Evolutionary conservation across 2,113 vertebrate species (phyloP), one percentile per base, ranked within the genome.

Genomic region (Nannobrachium achirus): DNA sequence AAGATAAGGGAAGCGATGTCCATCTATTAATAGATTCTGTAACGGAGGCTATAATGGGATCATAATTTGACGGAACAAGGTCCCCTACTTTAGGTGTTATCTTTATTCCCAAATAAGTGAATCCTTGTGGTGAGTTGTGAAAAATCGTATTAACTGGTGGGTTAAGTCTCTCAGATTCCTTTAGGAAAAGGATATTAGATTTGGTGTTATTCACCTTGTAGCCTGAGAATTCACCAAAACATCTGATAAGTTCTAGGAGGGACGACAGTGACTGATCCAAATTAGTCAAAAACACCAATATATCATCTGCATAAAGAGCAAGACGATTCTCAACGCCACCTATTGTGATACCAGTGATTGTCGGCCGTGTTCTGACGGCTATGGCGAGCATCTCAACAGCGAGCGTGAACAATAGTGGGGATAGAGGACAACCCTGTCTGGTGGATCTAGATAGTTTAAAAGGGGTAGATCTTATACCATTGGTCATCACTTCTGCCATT

Each of bases 301-400:
- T 69, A 18, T 69, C 16, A 14, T 69, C 66, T 16, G 56, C 38
- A 38, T 50, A 60, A 39, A 61, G 11, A 8, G 15, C 16, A 33
- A 61, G 6, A n/a, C 56, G 7, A 51, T 69, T 50, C 41, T 15
- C 52, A 7, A 19, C 9, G 14, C 19, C 41, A 4, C 64, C 56
- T 18, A 69, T 48, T 40, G 8, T 69, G 18, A 69, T 51, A 10
- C 57, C 57, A 42, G 41, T 50, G 2, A 60, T 59, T 14, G 33
- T 15, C 5, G 25, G 25, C 38, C 38, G 20, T 14, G 14, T 39
- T 8, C 66, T 33, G 14, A 69, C 49, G 39, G 56, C 56, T 10
- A 60, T 69, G 14, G 66, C 56, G 8, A 69, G 33, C 10, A 44
- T 56, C 39, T 58, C 51, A 10, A 25, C 20, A 20, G 51, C 51